Conservation (phyloP, 64 coral and sea anemone genomes). For the Stylophora pistillata region DNA sequence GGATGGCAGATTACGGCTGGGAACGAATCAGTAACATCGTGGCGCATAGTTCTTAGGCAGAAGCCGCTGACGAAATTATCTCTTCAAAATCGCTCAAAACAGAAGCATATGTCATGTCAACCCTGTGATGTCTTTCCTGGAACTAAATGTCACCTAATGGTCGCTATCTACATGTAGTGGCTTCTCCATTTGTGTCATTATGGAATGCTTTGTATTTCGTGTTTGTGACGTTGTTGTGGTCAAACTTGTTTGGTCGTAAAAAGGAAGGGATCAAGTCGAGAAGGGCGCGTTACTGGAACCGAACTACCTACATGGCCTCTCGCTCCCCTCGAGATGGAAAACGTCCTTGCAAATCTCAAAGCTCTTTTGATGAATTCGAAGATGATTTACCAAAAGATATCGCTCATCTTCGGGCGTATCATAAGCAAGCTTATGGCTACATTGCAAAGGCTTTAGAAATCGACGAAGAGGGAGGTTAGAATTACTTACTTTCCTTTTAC, state of each 20-base stretch:
- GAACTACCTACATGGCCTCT: conserved; percentile 8
- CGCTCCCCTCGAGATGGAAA: not conserved
- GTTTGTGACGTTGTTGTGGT: conserved; percentile 35
- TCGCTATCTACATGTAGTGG: not conserved
- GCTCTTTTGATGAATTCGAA: conserved; percentile 47
- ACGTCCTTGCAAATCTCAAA: conserved; percentile 13
- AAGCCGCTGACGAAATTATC: not conserved
- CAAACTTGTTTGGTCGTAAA: conserved; percentile 48
- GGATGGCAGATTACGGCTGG: not conserved
- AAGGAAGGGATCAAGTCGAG: not conserved
- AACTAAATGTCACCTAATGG: conserved; percentile 25
- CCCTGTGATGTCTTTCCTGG: not conserved
- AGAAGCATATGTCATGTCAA: not conserved
- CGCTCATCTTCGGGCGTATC: conserved; percentile 57
- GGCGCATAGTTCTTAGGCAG: not conserved
- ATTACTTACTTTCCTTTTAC: not conserved
- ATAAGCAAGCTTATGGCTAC: conserved; percentile 88
- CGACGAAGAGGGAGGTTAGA: conserved; percentile 85
- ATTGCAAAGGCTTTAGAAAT: conserved; percentile 89
- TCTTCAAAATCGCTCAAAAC: not conserved
- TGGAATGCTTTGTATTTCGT: conserved; percentile 31
- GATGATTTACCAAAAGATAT: conserved; percentile 56
- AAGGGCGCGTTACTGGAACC: too few relatives aligned
- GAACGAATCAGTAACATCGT: too few relatives aligned
- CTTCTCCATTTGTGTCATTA: conserved; percentile 32